Base-by-base conservation (phyloP, 1,140 invertebrate species). In the Atta texana region DNA sequence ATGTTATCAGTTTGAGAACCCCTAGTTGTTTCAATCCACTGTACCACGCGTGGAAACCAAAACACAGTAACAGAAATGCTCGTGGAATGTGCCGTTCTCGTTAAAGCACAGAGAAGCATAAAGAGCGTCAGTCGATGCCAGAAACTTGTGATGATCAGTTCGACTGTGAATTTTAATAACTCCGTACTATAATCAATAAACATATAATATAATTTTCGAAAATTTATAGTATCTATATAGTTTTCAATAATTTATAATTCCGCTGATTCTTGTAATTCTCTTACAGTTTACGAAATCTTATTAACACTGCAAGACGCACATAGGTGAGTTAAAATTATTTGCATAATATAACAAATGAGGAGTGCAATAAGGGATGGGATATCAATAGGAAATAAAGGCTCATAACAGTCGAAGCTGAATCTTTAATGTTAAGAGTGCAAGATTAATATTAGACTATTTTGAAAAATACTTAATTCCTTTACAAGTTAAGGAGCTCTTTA, bases 281-380 rank as follows among this genome's bases (percentile, higher is more conserved):
- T 44, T n/a, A 59, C 14, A 28, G n/a, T 21, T 51, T 53, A 14
- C 14, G n/a, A 24, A 71, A 85, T 85, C 34, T 93, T 94, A 92
- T 81, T 94, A 39, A 92, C 92, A 10, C 8, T 44, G 39, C 39
- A 44, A 44, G 39, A 2, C 39, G 92, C 91, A 7, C 92, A 92
- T 87, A 94, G 93, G 94, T 94, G 89, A 94, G 69, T 16, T 12
- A 57, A 64, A 86, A 64, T 55, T 21, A 5, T 10, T 66, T 18
- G 12, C 14, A 1, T 10, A n/a, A 7, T 3, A 8, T 28, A 49
- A 21, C n/a, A 31, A 49, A 69, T 10, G 24, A 44, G 12, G 39
- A 44, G 10, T 44, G 2, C 39, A 44, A 44, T 44, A 10, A 24
- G 24, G 24, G 24, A 24, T 24, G 24, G 24, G 0, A 0, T 24